A percentile compares a stretch with the other conserved stretches of the same genome.
phyloP scores from a whole-genome alignment of 2,888 invertebrate species.

The Nomada goodeniana region DNA sequence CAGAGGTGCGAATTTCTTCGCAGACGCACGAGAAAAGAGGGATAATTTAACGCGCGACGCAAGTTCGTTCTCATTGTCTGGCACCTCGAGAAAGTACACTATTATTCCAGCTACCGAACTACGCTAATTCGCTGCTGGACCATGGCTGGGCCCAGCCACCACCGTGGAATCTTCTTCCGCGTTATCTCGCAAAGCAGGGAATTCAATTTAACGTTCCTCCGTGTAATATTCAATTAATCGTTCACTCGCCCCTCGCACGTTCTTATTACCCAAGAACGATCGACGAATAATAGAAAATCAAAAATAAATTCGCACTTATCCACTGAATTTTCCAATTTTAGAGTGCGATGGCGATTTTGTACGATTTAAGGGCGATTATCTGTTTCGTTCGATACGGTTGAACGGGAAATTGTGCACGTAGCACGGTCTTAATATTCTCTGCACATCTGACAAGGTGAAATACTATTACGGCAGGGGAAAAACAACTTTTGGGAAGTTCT shows the following conservation, averaged over 20 bases:
- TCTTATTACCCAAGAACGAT: too few species aligned
- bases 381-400: neutral
- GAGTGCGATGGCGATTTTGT: too few species aligned
- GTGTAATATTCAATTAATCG: slow-evolving; percentile 24
- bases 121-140: slow-evolving; percentile 37
- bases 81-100: slow-evolving; percentile 38
- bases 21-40: slow-evolving; percentile 20
- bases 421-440: slow-evolving; percentile 11
- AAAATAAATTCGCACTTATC: too few species aligned
- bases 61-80: slow-evolving; percentile 29
- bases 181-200: slow-evolving; percentile 21
- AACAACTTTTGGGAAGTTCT: slow-evolving; percentile 38
- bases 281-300: neutral
- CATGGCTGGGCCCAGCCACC: slow-evolving; percentile 15
- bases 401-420: neutral
- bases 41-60: slow-evolving; percentile 50
- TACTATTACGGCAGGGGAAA: slow-evolving; percentile 11
- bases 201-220: slow-evolving; percentile 12
- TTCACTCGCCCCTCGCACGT: neutral
- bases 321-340: too few species aligned
- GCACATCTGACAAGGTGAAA: slow-evolving; percentile 31
- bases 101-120: slow-evolving; percentile 59
- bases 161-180: slow-evolving; percentile 44
- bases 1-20: slow-evolving; percentile 52
- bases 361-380: too few species aligned